These are phyloP conservation scores for Cetonia aurata DNA, from an alignment of 2,888 invertebrate genomes.

Conservation along the genomic window DNA sequence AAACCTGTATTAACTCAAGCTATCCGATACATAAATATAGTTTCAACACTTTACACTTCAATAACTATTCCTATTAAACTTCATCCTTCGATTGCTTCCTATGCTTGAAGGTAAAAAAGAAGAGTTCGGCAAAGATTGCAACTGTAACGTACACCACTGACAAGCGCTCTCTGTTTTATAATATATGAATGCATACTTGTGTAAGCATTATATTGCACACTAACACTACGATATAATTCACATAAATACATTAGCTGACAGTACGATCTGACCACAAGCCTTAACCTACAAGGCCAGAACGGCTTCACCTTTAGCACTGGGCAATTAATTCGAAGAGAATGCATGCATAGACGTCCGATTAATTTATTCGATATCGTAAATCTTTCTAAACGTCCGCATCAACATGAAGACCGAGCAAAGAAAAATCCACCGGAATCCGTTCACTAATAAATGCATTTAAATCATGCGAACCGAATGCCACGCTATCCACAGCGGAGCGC, in stretches of 20 bases:
- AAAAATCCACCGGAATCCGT: conserved; percentile 39
- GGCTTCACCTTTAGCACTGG: conserved; percentile 20
- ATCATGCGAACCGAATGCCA: conserved; percentile 33
- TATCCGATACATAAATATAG: no score
- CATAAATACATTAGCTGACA: conserved; percentile 28
- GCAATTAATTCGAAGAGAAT: conserved; percentile 31
- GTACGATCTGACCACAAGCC: conserved; percentile 17
- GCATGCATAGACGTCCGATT: conserved; percentile 15
- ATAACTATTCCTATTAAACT: background rate
- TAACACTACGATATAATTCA: conserved; percentile 12
- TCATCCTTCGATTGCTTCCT: no score
- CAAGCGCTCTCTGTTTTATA: background rate
- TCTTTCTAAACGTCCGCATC: conserved; percentile 34
- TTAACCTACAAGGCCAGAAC: conserved; percentile 30
- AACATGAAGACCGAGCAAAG: conserved; percentile 41
- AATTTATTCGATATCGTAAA: conserved; percentile 37
- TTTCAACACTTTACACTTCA: background rate
- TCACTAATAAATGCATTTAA: conserved; percentile 38
- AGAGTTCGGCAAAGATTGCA: no score
- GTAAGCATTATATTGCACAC: background rate
- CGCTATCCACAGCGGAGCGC: conserved; percentile 1
- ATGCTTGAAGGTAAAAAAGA: no score
- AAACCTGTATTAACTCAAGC: no score
- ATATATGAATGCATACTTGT: background rate
- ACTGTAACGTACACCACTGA: background rate